Evolutionary conservation across 2,113 vertebrate species (phyloP), one percentile per base, ranked within the genome.

Genomic region (Cranoglanis bouderius): DNA sequence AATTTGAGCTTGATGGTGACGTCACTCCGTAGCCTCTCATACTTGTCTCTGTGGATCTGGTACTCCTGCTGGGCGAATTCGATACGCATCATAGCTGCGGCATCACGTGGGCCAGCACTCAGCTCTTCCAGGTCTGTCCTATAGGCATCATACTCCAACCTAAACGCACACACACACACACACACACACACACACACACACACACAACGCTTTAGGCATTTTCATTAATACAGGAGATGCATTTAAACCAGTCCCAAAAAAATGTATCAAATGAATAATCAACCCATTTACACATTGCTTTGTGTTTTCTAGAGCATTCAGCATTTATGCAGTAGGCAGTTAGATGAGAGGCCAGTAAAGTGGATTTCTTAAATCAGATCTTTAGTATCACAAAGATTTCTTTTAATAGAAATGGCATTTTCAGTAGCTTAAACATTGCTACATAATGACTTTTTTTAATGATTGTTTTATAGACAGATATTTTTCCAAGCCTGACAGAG

Each of bases 1-100:
- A 99, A 99, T 93, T 98, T 98, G 88, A 99, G 97, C 92, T 99
- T 99, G 93, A 99, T 97, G 88, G 94, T 97, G 93, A 99, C 98
- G 1, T 99, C 98, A 0, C 97, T 97, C 6, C 98, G 96, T 70
- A 99, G 96, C 75, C 96, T 96, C 91, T 99, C 98, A 0, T 99
- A 99, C 94, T 98, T 99, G 83, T 96, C 97, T 92, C 96, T 97
- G 88, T 99, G 98, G 87, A 96, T 92, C 91, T 97, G 97, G 95
- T 98, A 99, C 85, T 97, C 96, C 83, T 96, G 95, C 94, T 99
- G 98, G 38, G 98, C 98, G 0, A 95, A 91, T 0, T 99, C 98
- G 2, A 99, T 96, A 87, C 97, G 96, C 61, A 96, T 95, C 90
- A 98, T 94, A 0, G 96, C 95, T 0, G 96, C 90, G 0, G 97